phyloP scores from a whole-genome alignment of 2,888 invertebrate species.

The Euplagia quadripunctaria region DNA sequence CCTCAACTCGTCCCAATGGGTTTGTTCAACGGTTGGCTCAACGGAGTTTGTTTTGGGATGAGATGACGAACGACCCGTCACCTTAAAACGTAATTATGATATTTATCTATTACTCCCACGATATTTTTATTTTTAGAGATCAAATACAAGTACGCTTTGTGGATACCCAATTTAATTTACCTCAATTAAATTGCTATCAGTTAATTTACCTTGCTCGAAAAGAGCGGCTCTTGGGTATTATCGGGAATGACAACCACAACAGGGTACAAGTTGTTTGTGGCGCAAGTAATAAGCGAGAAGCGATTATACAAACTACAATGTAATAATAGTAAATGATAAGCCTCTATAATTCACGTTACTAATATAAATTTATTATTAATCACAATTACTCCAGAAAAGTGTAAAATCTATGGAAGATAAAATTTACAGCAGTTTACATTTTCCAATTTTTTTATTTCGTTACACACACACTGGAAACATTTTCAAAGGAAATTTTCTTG shows the following conservation, averaged over 20 bases:
- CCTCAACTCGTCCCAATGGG: too few relatives aligned
- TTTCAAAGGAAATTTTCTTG: neutral
- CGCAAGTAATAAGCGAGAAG: neutral
- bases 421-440: neutral
- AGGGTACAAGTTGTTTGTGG: neutral
- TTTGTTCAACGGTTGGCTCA: too few relatives aligned
- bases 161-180: neutral
- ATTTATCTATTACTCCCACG: neutral
- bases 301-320: neutral
- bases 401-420: too few relatives aligned
- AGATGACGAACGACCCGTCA: too few relatives aligned
- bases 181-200: constrained; percentile 21
- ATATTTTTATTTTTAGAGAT: neutral
- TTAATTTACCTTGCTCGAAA: constrained; percentile 17
- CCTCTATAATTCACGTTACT: neutral
- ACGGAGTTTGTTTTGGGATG: too few relatives aligned
- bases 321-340: neutral
- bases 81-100: neutral
- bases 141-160: neutral
- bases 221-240: constrained; percentile 12
- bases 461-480: neutral
- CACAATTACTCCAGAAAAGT: too few relatives aligned
- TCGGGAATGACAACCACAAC: constrained; percentile 9
- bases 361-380: neutral
- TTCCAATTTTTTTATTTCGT: neutral